Evolutionary conservation across 2,797 vertebrate species (phyloP).

Genomic region (Sylvilagus floridanus): DNA sequence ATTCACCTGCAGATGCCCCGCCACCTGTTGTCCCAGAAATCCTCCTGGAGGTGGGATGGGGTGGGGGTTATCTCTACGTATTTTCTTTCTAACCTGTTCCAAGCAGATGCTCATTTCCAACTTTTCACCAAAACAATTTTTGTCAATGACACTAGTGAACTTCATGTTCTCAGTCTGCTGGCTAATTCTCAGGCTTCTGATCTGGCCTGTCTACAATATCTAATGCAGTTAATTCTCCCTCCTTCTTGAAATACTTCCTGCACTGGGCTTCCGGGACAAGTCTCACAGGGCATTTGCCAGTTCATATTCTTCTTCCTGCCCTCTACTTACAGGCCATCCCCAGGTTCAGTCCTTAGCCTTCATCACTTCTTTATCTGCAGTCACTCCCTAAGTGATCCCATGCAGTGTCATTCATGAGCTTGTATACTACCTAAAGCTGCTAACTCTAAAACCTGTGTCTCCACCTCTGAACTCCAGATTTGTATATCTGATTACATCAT

Average conservation of each 20-base stretch:
- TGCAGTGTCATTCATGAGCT: not conserved
- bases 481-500: not conserved
- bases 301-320: not conserved
- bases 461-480: not conserved
- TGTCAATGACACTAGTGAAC: not conserved
- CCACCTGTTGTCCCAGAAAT: not conserved
- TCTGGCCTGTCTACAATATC: not conserved
- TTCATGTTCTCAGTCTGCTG: not conserved
- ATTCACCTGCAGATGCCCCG: not conserved
- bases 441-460: not conserved
- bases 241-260: not conserved
- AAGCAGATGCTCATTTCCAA: not conserved
- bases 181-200: not conserved
- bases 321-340: not conserved
- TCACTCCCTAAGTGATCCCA: not conserved
- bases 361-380: not conserved
- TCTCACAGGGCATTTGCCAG: not conserved
- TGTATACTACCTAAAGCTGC: not conserved
- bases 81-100: not conserved
- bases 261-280: not conserved
- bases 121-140: conserved; percentile 15
- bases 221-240: not conserved
- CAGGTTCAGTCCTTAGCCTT: not conserved
- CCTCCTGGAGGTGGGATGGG: not conserved
- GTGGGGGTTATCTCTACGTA: not conserved